phyloP scores from a whole-genome alignment of 2,797 vertebrate genomes.

The Megalops cyprinoides region DNA sequence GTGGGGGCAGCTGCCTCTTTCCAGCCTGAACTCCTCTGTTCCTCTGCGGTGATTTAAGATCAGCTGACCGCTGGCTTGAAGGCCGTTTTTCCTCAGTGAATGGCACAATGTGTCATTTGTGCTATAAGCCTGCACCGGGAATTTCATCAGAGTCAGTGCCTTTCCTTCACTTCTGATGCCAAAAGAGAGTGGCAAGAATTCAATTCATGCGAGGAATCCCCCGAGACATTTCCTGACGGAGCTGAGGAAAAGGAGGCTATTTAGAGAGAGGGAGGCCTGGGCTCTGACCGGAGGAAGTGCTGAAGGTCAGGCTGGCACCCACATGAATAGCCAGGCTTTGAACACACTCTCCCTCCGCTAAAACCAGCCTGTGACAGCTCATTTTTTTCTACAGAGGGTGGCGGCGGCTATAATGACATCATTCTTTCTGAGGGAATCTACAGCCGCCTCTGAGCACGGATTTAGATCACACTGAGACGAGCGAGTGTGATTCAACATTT shows the following conservation, averaged over 20 bases:
- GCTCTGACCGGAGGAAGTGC: neutral
- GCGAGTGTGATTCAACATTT: neutral
- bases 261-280: slow-evolving; percentile 1
- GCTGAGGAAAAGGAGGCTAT: slow-evolving; percentile 3
- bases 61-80: neutral
- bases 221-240: neutral
- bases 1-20: neutral
- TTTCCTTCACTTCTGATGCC: neutral
- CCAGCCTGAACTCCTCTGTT: neutral
- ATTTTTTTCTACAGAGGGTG: neutral
- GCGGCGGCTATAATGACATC: neutral
- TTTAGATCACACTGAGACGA: neutral
- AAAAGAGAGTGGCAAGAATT: neutral
- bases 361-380: neutral
- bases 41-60: neutral
- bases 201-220: neutral
- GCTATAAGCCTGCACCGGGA: neutral
- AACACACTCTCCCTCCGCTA: neutral
- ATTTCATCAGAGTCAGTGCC: neutral
- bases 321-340: neutral
- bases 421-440: neutral
- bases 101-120: neutral
- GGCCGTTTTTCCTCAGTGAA: neutral
- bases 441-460: neutral
- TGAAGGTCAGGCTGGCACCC: neutral